Conservation (phyloP, 2,113 vertebrate genomes). For the Nicator chloris region DNA sequence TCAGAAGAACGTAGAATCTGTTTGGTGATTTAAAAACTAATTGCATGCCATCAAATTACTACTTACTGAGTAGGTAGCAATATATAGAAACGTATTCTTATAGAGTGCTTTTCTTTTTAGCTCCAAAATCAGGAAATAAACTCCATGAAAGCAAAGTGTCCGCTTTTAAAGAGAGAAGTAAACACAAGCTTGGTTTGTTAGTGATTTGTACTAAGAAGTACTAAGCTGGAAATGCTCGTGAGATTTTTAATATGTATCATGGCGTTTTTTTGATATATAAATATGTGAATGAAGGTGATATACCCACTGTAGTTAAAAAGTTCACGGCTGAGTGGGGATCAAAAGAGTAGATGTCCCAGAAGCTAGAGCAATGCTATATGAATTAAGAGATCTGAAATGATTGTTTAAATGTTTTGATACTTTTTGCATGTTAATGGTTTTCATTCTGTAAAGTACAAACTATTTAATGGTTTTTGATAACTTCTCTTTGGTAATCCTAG, state of each 20-base stretch:
- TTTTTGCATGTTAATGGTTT: neutral
- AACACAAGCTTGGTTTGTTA: neutral
- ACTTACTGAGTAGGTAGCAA: neutral
- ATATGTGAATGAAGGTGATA: neutral
- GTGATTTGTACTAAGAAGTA: neutral
- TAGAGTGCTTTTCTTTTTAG: neutral
- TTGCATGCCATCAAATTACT: neutral
- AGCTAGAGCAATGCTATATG: neutral
- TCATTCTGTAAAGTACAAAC: neutral
- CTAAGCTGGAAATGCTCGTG: neutral
- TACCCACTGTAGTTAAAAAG: neutral
- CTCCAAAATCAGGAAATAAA: neutral
- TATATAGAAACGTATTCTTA: neutral
- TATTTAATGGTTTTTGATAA: neutral
- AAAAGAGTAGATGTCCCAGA: neutral
- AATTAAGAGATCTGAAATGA: neutral
- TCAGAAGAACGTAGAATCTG: neutral
- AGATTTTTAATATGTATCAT: neutral
- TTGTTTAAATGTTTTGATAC: neutral
- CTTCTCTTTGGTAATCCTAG: neutral
- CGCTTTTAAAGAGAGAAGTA: neutral
- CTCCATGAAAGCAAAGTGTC: neutral
- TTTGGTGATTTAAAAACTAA: neutral
- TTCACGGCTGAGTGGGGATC: neutral
- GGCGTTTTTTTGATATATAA: neutral